Percentiles rank a stretch among this genome's conserved stretches.
These are phyloP conservation scores for Embiotoca jacksoni DNA, from an alignment of 2,113 vertebrate species.

Conservation along the genomic window DNA sequence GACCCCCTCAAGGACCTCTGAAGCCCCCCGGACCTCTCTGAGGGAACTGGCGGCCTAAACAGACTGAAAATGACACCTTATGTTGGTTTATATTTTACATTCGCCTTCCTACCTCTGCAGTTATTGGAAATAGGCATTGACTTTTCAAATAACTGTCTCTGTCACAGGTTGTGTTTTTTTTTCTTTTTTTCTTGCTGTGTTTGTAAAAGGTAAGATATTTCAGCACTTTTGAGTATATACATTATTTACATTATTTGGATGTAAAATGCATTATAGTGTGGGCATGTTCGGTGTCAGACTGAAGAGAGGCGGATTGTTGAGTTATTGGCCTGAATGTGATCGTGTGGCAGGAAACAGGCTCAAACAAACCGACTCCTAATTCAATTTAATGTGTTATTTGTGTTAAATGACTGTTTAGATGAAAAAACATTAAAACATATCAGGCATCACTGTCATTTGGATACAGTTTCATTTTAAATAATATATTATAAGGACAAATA, in stretches of 20 bases:
- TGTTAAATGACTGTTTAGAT: constrained; percentile 77
- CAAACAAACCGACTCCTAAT: constrained; percentile 51
- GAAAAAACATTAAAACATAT: constrained; percentile 82
- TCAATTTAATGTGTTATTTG: constrained; percentile 77
- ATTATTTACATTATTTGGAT: constrained; percentile 52
- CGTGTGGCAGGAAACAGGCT: constrained; percentile 37
- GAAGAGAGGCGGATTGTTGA: constrained; percentile 64
- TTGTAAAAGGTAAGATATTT: constrained; percentile 81
- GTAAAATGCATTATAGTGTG: constrained; percentile 58
- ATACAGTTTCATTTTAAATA: constrained; percentile 44
- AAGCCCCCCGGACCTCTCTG: constrained; percentile 28
- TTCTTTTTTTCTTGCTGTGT: constrained; percentile 73
- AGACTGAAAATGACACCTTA: constrained; percentile 68
- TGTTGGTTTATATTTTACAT: constrained; percentile 73
- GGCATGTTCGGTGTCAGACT: constrained; percentile 52
- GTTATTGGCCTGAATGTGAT: constrained; percentile 52
- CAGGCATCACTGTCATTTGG: constrained; percentile 69
- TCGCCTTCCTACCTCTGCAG: constrained; percentile 80
- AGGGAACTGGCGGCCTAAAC: constrained; percentile 40
- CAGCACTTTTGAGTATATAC: constrained; percentile 81
- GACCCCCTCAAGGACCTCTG: constrained; percentile 56
- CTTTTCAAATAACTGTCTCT: constrained; percentile 62
- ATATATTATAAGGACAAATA: too few relatives aligned
- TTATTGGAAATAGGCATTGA: constrained; percentile 76
- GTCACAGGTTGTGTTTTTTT: constrained; percentile 72